Evolutionary conservation across 2,113 vertebrate species (phyloP), one percentile per base, ranked within the genome.

Genomic region (Montifringilla adamsi): DNA sequence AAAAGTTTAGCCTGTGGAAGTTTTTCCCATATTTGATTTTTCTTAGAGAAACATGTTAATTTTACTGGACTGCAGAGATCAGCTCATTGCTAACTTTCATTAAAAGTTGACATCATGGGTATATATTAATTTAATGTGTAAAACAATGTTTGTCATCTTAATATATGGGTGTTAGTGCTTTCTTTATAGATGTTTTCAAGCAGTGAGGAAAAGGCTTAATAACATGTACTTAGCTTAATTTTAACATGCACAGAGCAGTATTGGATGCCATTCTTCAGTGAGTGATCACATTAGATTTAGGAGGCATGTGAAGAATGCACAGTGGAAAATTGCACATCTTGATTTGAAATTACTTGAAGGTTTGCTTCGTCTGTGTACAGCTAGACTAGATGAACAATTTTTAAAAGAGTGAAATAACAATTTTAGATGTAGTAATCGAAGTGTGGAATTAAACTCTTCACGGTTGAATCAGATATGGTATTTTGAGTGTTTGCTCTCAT

Each of bases 241-340:
- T 88, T 89, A 88, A 76, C 68, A 20, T 74, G 79, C 67, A 63
- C 14, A 27, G 79, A 70, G 43, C 43, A 60, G 56, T 72, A 87
- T 84, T 15, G 31, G 86, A 90, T 95, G 92, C 88, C 93, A 93
- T 96, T 96, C 93, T 96, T 88, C 53, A 70, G 76, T 69, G 80
- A 93, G 50, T 52, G 92, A 93, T 96, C 94, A 92, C 3, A 6
- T 95, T 92, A 96, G 94, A 92, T 96, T 96, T 94, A 87, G 62
- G 88, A 96, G 80, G 92, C 85, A 96, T 94, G 92, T 93, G 92
- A 95, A 93, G 95, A 96, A 97, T 96, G 93, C 3, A 3, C 80
- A 53, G 92, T 87, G 90, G 88, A 95, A 96, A 96, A 96, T 87
- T 77, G 93, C 76, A 82, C 90, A 89, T 97, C 86, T 96, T 93